Evolutionary conservation across 2,888 invertebrate species (phyloP).

Genomic region (Meiosimyza platycephala): DNA sequence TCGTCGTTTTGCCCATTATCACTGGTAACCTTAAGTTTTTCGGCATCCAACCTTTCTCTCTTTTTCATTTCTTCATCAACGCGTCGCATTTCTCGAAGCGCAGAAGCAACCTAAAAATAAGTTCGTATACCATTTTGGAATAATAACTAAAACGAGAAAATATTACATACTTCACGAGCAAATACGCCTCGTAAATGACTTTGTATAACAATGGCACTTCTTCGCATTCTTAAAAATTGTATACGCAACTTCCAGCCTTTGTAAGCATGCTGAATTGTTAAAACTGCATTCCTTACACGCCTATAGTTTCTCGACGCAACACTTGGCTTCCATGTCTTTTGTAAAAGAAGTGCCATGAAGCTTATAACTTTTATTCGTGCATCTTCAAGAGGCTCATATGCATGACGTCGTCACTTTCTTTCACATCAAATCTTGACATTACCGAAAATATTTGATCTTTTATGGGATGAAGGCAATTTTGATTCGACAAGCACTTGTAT

Average conservation of each 20-base stretch:
- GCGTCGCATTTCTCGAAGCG: constrained; percentile 85
- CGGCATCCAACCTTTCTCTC: constrained; percentile 78
- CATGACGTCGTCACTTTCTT: constrained; percentile 77
- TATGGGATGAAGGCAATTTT: constrained; percentile 53
- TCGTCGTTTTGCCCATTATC: constrained; percentile 67
- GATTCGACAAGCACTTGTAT: constrained; percentile 77
- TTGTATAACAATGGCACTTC: constrained; percentile 88
- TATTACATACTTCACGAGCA: constrained; percentile 78
- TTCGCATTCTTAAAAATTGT: constrained; percentile 81
- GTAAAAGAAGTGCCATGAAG: constrained; percentile 78
- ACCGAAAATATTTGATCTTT: constrained; percentile 63
- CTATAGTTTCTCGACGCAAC: constrained; percentile 75
- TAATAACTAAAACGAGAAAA: background rate
- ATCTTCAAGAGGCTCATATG: constrained; percentile 88
- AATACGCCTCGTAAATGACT: constrained; percentile 89
- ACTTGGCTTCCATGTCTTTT: constrained; percentile 80
- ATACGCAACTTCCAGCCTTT: constrained; percentile 87
- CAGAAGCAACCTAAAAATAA: constrained; percentile 74
- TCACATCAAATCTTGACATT: constrained; percentile 75
- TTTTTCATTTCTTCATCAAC: constrained; percentile 89
- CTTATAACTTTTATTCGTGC: constrained; percentile 77
- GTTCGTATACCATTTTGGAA: background rate
- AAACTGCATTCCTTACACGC: constrained; percentile 74
- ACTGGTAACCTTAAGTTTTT: constrained; percentile 73
- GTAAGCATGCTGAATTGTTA: constrained; percentile 85